These are phyloP conservation scores for Columba guinea DNA, from an alignment of 2,797 vertebrate genomes.

Conservation along the genomic window DNA sequence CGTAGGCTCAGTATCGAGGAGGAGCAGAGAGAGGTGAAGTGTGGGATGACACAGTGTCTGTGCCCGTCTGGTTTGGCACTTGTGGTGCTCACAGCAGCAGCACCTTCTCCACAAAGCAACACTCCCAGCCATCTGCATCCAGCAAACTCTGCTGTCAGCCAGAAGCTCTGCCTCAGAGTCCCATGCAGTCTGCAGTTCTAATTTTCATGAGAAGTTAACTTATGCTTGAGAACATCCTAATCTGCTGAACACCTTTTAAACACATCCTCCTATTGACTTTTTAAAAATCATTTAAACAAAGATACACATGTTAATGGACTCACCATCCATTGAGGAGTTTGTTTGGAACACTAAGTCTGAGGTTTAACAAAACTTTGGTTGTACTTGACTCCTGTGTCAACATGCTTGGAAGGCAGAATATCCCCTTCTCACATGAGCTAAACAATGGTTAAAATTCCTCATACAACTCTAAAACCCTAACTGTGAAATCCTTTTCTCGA, in stretches of 20 bases:
- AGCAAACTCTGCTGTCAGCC: not conserved
- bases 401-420: not conserved
- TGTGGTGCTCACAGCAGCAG: accelerated
- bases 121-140: not conserved
- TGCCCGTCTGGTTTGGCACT: not conserved
- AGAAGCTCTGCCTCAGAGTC: not conserved
- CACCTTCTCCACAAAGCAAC: not conserved
- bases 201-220: not conserved
- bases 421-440: not conserved
- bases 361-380: not conserved
- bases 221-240: not conserved
- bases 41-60: not conserved
- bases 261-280: not conserved
- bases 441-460: not conserved
- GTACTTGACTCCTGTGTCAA: not conserved
- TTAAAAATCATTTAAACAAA: not conserved
- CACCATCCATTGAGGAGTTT: not conserved
- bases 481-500: not conserved
- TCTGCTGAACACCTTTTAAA: not conserved
- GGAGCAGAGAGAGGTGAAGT: not conserved
- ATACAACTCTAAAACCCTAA: accelerated
- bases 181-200: not conserved
- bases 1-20: not conserved
- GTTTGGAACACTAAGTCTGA: not conserved
- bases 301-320: not conserved